Conservation (phyloP, 2,797 vertebrate species). For the Anabas testudineus region DNA sequence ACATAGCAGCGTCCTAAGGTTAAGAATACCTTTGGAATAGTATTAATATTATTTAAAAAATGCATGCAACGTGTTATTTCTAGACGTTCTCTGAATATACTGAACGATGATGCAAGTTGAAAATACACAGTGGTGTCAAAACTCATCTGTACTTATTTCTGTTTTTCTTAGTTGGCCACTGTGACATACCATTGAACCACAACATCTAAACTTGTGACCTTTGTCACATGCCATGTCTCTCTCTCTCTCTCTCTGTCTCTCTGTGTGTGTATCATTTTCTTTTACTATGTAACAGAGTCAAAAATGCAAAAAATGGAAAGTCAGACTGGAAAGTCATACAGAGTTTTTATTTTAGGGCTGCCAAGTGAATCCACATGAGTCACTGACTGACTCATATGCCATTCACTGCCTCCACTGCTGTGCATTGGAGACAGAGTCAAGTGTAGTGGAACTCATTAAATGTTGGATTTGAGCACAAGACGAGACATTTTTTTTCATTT, state of each 20-base stretch:
- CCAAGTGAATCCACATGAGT: conserved; percentile 47
- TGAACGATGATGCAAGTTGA: not conserved
- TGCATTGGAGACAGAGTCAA: conserved; percentile 42
- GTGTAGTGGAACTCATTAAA: conserved; percentile 10
- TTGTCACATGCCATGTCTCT: conserved; percentile 5
- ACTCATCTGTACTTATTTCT: not conserved
- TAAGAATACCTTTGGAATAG: not conserved
- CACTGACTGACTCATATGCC: conserved; percentile 55
- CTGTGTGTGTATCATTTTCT: not conserved
- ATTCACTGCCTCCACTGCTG: conserved; percentile 37
- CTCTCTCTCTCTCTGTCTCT: not conserved
- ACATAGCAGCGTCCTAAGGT: not conserved
- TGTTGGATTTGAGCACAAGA: conserved; percentile 9
- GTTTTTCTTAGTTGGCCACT: not conserved
- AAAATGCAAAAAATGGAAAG: conserved; percentile 9
- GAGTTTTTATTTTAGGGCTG: conserved; percentile 38
- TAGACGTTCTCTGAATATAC: not conserved
- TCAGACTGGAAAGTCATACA: conserved; percentile 12
- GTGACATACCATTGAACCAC: not conserved
- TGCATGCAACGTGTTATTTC: not conserved
- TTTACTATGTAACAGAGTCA: conserved; percentile 6
- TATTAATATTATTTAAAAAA: not conserved
- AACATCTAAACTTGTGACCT: not conserved
- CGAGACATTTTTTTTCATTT: conserved; percentile 4
- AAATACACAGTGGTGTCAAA: not conserved